Conservation (phyloP, 2,797 vertebrate species). For the Furcifer pardalis region DNA sequence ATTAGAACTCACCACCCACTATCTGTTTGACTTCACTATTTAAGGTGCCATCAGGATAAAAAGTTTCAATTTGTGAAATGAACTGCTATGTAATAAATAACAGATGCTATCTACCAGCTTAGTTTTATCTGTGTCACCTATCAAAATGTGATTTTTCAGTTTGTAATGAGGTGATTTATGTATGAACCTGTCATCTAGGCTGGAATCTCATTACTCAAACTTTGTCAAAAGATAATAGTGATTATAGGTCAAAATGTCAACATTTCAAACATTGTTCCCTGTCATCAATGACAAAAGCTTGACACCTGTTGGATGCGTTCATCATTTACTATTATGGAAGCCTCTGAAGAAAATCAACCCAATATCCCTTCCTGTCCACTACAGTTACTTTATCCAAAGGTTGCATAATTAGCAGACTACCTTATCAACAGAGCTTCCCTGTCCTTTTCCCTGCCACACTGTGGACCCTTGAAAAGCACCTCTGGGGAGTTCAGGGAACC, state of each 20-base stretch:
- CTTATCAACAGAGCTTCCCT: neutral
- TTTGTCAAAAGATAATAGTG: conserved; percentile 25
- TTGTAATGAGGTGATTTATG: conserved; percentile 9
- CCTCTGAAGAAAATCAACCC: neutral
- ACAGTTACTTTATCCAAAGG: neutral
- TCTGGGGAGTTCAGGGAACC: neutral
- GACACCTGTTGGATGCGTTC: neutral
- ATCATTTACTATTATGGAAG: conserved; percentile 23
- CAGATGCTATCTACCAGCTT: neutral
- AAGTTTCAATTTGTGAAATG: neutral
- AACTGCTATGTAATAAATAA: neutral
- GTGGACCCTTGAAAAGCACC: neutral
- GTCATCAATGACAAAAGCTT: conserved; percentile 25
- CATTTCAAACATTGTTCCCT: neutral
- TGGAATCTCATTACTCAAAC: conserved; percentile 16
- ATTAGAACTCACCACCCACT: neutral
- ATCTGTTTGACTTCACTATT: neutral
- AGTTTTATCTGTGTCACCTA: neutral
- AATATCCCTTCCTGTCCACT: neutral
- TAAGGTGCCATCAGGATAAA: neutral
- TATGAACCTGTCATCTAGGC: conserved; percentile 26
- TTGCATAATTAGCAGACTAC: neutral
- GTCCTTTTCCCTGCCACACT: neutral
- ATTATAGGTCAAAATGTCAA: conserved; percentile 26
- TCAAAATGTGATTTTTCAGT: neutral